Evolutionary conservation across 2,113 vertebrate genomes (phyloP).

Genomic region (Leucopternis melanops): DNA sequence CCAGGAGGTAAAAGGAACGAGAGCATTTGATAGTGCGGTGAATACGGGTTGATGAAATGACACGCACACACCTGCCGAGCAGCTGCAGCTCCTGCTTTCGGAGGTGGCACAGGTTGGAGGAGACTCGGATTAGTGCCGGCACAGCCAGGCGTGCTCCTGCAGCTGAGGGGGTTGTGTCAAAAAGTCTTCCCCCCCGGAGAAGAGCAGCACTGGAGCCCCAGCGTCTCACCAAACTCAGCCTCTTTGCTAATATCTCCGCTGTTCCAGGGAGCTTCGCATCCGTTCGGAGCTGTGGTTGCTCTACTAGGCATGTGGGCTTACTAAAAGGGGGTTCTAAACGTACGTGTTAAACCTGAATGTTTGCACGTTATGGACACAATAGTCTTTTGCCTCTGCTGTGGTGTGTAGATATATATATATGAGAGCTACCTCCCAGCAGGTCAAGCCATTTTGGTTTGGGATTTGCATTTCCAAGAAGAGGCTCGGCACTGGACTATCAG

Average conservation of each 20-base stretch:
- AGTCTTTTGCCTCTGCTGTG: no score
- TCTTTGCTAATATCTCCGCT: neutral
- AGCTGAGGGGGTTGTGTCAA: neutral
- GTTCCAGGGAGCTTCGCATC: neutral
- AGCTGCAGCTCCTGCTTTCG: neutral
- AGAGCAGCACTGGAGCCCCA: no score
- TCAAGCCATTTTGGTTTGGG: neutral
- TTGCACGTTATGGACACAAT: neutral
- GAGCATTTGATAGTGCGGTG: neutral
- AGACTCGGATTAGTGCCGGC: neutral
- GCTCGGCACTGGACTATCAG: neutral
- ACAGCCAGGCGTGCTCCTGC: neutral
- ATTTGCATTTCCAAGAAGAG: neutral
- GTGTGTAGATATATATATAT: no score
- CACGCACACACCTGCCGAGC: neutral
- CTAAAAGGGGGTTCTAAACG: neutral
- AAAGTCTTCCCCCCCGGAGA: neutral
- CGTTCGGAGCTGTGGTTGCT: fast-evolving
- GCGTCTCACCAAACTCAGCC: neutral
- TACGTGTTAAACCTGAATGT: neutral
- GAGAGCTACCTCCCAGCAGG: neutral
- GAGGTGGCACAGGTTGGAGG: neutral
- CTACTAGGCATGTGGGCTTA: neutral
- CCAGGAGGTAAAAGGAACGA: neutral
- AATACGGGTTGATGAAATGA: neutral